phyloP scores from a whole-genome alignment of 2,113 vertebrate species.

The Thalassarche chlororhynchos region DNA sequence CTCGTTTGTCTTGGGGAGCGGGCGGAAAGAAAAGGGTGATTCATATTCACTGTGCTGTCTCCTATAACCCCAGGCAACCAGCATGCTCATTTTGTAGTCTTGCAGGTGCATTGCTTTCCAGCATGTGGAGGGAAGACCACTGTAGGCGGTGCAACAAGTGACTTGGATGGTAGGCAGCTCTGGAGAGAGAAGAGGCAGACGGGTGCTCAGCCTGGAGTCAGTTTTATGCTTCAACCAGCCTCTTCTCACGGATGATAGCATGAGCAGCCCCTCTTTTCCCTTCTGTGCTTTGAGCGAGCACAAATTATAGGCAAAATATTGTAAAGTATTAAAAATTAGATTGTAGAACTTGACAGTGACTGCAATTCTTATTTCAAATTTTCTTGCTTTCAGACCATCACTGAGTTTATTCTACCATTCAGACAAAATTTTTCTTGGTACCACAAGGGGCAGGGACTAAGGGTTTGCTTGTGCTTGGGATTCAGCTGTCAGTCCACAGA shows the following conservation, averaged over 20 bases:
- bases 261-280: neutral
- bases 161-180: neutral
- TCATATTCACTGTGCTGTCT: neutral
- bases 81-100: fast-evolving
- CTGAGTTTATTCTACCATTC: neutral
- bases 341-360: no score
- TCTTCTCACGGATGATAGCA: neutral
- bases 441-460: neutral
- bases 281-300: neutral
- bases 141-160: neutral
- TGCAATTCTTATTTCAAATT: no score
- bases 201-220: neutral
- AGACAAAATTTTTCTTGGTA: neutral
- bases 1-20: neutral
- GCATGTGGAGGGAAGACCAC: neutral
- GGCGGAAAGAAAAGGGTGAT: neutral
- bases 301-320: neutral
- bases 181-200: neutral
- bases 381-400: neutral
- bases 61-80: neutral
- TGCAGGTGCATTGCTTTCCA: neutral
- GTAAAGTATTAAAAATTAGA: neutral
- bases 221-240: fast-evolving
- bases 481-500: neutral
- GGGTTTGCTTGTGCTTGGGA: neutral